Percentiles rank a stretch among this genome's conserved stretches.
Conservation (phyloP, 2,888 invertebrate genomes). For the Corbicula japonica region DNA sequence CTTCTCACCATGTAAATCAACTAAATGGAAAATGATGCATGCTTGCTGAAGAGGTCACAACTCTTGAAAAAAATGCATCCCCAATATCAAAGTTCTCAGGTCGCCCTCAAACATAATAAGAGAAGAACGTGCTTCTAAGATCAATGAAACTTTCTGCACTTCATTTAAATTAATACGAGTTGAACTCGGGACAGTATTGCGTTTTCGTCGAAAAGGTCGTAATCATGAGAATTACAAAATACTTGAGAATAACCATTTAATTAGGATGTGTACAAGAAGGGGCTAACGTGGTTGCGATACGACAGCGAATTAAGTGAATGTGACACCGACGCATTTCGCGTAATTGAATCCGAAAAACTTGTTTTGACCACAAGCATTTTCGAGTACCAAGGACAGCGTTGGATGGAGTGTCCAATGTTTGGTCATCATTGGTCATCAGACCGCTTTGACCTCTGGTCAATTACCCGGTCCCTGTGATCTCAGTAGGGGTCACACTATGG, state of each 20-base stretch:
- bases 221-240: conserved; percentile 29
- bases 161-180: conserved; percentile 42
- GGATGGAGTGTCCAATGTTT: conserved; percentile 56
- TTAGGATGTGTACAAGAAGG: conserved; percentile 6
- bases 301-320: not conserved
- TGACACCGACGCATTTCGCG: not conserved
- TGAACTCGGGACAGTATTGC: conserved; percentile 42
- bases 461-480: conserved; percentile 66
- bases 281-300: not conserved
- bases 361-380: conserved; percentile 62
- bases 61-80: no score
- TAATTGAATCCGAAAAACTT: conserved; percentile 50
- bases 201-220: conserved; percentile 43
- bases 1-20: no score
- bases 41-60: no score
- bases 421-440: conserved; percentile 64
- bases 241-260: conserved; percentile 21
- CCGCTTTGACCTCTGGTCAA: conserved; percentile 66
- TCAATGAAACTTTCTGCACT: conserved; percentile 41
- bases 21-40: no score
- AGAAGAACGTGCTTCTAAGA: conserved; percentile 21
- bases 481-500: conserved; percentile 45
- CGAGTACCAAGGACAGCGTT: conserved; percentile 30
- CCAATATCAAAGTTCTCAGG: not conserved
- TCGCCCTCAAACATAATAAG: conserved; percentile 14